Percentiles rank a stretch among this genome's conserved stretches.
Conservation (phyloP, 2,113 vertebrate species). For the Hystrix cristata region DNA sequence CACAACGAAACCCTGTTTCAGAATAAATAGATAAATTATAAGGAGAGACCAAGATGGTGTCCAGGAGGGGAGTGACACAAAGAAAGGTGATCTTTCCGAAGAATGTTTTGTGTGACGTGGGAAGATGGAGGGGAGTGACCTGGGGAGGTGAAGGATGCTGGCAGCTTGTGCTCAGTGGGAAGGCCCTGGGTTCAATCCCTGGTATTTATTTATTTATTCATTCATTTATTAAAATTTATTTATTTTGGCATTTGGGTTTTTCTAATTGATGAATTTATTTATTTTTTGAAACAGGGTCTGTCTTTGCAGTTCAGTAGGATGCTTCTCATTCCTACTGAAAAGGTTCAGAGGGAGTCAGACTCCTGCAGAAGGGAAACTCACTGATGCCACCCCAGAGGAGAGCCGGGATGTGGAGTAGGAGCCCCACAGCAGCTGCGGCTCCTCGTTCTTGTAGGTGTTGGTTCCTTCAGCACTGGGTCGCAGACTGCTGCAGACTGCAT, state of each 20-base stretch:
- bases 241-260: no score
- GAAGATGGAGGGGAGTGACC: not conserved
- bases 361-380: not conserved
- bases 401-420: not conserved
- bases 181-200: no score
- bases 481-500: not conserved
- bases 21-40: no score
- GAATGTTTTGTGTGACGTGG: no score
- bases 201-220: no score
- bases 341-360: not conserved
- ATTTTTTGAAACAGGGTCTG: not conserved
- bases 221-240: no score
- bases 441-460: not conserved
- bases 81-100: not conserved
- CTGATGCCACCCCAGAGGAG: not conserved
- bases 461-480: slow-evolving; percentile 41
- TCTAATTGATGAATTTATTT: not conserved
- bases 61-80: not conserved
- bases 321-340: not conserved
- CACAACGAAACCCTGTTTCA: no score
- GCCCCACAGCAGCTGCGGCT: rapidly evolving
- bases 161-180: no score
- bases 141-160: not conserved
- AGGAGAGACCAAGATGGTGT: not conserved
- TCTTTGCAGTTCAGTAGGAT: not conserved